phyloP scores from a whole-genome alignment of 2,113 vertebrate genomes.

The Ciconia stormi region DNA sequence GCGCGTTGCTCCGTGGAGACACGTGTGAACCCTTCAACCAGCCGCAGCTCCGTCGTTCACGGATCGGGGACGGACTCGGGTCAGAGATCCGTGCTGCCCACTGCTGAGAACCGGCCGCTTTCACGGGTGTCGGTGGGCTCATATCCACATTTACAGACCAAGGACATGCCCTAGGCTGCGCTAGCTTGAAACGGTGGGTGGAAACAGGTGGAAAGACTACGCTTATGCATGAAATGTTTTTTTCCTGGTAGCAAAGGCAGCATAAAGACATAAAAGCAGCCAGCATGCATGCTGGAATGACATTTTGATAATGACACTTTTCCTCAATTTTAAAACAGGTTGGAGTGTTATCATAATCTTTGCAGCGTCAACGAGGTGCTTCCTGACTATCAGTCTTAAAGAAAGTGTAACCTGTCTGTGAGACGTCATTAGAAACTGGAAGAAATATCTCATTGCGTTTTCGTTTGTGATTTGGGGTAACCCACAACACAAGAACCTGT shows the following conservation, averaged over 20 bases:
- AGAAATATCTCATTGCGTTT: not conserved
- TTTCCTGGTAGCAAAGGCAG: not conserved
- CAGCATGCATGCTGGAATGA: not conserved
- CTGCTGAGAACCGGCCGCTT: not conserved
- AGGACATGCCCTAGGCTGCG: not conserved
- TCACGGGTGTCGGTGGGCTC: no score
- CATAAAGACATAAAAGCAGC: not conserved
- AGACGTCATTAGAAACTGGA: not conserved
- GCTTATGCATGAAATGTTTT: not conserved
- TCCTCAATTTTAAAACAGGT: not conserved
- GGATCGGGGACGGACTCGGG: rapidly evolving
- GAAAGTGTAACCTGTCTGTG: not conserved
- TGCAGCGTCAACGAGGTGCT: not conserved
- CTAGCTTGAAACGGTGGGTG: not conserved
- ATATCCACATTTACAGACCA: rapidly evolving
- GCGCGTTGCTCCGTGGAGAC: rapidly evolving
- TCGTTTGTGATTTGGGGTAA: not conserved
- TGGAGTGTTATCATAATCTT: not conserved
- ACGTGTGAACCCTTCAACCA: not conserved
- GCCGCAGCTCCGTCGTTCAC: rapidly evolving
- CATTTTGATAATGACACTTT: not conserved
- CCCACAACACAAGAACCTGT: not conserved
- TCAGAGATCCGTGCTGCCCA: not conserved
- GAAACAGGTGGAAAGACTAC: not conserved
- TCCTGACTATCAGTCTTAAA: not conserved